phyloP scores from a whole-genome alignment of 2,113 vertebrate species.

The Elachura formosa region DNA sequence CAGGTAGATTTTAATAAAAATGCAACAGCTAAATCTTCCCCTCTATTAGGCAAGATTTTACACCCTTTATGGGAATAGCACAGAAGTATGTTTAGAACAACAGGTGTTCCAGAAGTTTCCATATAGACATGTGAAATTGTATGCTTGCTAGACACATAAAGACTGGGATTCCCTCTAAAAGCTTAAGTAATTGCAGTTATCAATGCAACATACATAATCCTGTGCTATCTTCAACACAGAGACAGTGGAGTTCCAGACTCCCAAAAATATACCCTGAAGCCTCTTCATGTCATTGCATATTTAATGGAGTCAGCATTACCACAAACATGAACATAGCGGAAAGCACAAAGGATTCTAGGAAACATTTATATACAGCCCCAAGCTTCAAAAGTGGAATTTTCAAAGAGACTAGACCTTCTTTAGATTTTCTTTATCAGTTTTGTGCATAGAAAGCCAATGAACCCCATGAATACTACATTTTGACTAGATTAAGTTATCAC shows the following conservation, averaged over 20 bases:
- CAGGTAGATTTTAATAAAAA: neutral
- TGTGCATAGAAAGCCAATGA: neutral
- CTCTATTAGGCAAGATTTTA: neutral
- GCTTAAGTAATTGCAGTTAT: neutral
- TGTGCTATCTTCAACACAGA: neutral
- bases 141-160: neutral
- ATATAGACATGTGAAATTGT: neutral
- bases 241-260: neutral
- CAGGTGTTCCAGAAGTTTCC: neutral
- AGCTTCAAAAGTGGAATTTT: neutral
- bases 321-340: neutral
- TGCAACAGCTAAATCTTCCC: neutral
- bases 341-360: neutral
- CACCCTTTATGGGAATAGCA: neutral
- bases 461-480: neutral
- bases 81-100: neutral
- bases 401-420: neutral
- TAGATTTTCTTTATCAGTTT: neutral
- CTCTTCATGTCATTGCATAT: neutral
- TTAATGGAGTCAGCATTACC: neutral
- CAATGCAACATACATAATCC: neutral
- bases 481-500: neutral
- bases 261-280: neutral
- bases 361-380: neutral
- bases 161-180: neutral